These are phyloP conservation scores for Cassiopea xamachana DNA, from an alignment of 30 jellyfish, hydroid and myxozoan species.

Conservation along the genomic window DNA sequence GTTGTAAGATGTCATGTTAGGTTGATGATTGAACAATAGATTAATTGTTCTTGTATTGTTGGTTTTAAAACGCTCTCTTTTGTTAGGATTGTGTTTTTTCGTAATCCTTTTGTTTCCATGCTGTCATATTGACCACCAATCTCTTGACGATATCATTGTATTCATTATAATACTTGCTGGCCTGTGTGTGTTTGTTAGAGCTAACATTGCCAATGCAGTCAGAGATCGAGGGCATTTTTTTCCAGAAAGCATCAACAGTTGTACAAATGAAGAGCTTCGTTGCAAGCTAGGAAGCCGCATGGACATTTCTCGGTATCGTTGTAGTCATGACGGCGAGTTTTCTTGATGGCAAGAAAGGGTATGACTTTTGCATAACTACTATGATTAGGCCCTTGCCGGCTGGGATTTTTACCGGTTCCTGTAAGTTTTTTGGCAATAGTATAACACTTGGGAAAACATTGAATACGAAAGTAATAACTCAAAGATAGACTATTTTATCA, in stretches of 20 bases:
- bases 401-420: slow-evolving; percentile 21
- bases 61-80: slow-evolving; percentile 1
- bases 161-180: slow-evolving; percentile 70
- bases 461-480: background rate
- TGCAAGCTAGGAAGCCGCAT: slow-evolving; percentile 24
- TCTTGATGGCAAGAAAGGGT: slow-evolving; percentile 86
- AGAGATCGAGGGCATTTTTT: slow-evolving; percentile 2
- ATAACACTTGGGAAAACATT: background rate
- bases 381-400: slow-evolving; percentile 37
- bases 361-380: slow-evolving; percentile 12
- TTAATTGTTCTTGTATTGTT: slow-evolving; percentile 32
- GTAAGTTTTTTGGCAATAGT: background rate
- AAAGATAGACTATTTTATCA: background rate
- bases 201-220: slow-evolving; percentile 33
- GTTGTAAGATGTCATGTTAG: slow-evolving; percentile 56
- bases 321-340: slow-evolving; percentile 55
- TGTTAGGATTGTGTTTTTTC: slow-evolving; percentile 27
- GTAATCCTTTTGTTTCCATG: slow-evolving; percentile 52
- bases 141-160: slow-evolving; percentile 71
- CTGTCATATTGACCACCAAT: slow-evolving; percentile 72
- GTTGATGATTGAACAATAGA: slow-evolving; percentile 25
- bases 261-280: slow-evolving; percentile 16
- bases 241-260: slow-evolving; percentile 18
- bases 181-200: slow-evolving; percentile 42
- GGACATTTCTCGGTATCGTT: slow-evolving; percentile 4